A percentile compares a stretch with the other conserved stretches of the same genome.
phyloP scores from a whole-genome alignment of 1,140 invertebrate genomes.

The Proctacanthus coquilletti region DNA sequence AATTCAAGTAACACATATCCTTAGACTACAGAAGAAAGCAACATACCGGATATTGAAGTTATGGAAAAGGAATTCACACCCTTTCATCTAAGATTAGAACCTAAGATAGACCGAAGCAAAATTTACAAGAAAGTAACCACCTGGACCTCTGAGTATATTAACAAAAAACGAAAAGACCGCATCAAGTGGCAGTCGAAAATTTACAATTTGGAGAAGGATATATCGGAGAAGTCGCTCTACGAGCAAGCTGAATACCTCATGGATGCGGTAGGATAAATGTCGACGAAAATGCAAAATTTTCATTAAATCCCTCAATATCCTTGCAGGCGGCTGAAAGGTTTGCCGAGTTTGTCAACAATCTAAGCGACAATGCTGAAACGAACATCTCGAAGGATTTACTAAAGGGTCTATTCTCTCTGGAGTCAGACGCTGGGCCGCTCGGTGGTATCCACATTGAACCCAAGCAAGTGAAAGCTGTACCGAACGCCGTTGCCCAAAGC shows the following conservation, averaged over 20 bases:
- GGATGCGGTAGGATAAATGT: conserved; percentile 17
- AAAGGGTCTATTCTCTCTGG: conserved; percentile 24
- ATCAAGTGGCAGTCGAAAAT: conserved; percentile 11
- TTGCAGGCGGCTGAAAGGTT: conserved; percentile 24
- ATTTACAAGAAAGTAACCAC: conserved; percentile 13
- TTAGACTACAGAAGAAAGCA: conserved; percentile 17
- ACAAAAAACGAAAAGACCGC: conserved; percentile 9
- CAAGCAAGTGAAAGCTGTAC: conserved; percentile 25
- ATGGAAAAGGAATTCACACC: conserved; percentile 20
- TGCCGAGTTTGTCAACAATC: conserved; percentile 20
- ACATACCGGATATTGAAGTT: conserved; percentile 21
- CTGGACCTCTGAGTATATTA: conserved; percentile 20
- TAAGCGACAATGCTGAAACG: conserved; percentile 18
- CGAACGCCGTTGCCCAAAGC: conserved; percentile 23
- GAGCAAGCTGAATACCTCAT: conserved; percentile 26
- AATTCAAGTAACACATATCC: neutral
- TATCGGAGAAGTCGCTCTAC: conserved; percentile 16
- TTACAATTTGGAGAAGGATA: conserved; percentile 7
- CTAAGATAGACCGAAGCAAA: conserved; percentile 13
- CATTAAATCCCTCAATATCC: neutral
- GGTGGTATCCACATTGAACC: conserved; percentile 25
- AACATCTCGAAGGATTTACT: conserved; percentile 21
- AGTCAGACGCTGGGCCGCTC: conserved; percentile 20
- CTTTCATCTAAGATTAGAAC: conserved; percentile 21
- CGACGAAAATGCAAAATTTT: neutral